Percentiles rank a stretch among this genome's conserved stretches.
Evolutionary conservation across 2,113 vertebrate genomes (phyloP).

Genomic region (Melierax canorus): DNA sequence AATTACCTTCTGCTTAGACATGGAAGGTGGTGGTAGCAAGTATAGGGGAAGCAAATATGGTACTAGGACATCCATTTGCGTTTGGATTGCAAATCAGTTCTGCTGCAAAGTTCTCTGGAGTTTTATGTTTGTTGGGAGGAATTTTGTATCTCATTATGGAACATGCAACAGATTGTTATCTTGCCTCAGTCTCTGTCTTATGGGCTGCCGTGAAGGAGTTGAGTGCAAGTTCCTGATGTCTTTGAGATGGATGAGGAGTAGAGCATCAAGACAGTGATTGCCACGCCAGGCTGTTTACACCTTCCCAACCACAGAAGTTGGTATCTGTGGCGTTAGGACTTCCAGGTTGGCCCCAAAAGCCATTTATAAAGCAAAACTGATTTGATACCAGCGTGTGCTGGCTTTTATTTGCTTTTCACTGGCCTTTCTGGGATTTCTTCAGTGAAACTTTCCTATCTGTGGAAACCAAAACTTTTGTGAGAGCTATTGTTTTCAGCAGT

Average conservation of each 20-base stretch:
- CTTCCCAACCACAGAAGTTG: neutral
- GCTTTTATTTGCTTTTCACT: neutral
- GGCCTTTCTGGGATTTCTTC: neutral
- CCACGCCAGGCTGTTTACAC: neutral
- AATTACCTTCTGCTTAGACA: neutral
- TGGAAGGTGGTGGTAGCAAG: neutral
- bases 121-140: neutral
- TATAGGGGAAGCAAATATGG: neutral
- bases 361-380: neutral
- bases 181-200: neutral
- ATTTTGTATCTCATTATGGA: neutral
- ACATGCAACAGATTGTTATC: neutral
- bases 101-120: neutral
- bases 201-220: neutral
- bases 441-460: neutral
- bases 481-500: neutral
- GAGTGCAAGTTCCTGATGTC: neutral
- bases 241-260: neutral
- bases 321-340: neutral
- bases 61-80: neutral
- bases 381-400: neutral
- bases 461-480: neutral
- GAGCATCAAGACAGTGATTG: neutral
- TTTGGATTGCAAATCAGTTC: neutral
- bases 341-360: neutral